Base-by-base conservation (phyloP, 64 coral and sea anemone species). In the Astreopora myriophthalma region DNA sequence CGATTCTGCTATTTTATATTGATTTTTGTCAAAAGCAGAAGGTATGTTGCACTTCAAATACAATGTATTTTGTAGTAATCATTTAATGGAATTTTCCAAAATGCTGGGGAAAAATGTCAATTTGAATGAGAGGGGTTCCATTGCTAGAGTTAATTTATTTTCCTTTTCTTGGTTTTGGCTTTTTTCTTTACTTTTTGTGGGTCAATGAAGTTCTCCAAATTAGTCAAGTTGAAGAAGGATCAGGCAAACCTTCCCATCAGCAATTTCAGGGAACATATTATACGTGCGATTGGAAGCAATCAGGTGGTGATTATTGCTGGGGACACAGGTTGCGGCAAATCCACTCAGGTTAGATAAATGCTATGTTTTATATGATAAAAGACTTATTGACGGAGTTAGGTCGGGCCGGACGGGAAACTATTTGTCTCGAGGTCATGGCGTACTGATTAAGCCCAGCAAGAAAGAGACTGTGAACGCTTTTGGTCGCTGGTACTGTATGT, bases 1-100 rank as follows among this genome's bases (percentile, higher is more conserved):
- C 97, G 11, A 96, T 99, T 35, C 57, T 99, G 23, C 76, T 99
- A 28, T 99, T 88, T 74, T 99, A 99, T 80, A 86, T 99, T 83
- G 97, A 99, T 79, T 99, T 99, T 68, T 93, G 90, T 78, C 97
- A 99, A 87, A 99, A 99, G 24, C 90, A 96, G 85, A 99, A 99
- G 87, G 97, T 99, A 60, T 0, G 13, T 3, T 55, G 3, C 13
- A 0, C 13, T 55, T 55, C 9, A 55, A 10, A 44, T 44, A 44
- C 11, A 44, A 44, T 44, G 40, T 44, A 44, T 8, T 44, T n/a
- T 8, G 11, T 44, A 44, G 40, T n/a, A n/a, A n/a, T n/a, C n/a
- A n/a, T n/a, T n/a, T n/a, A n/a, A n/a, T n/a, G n/a, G n/a, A n/a
- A n/a, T n/a, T n/a, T n/a, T n/a, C n/a, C n/a, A n/a, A n/a, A n/a